Evolutionary conservation across 2,888 invertebrate species (phyloP).

Genomic region (Pristionchus fissidentatus): DNA sequence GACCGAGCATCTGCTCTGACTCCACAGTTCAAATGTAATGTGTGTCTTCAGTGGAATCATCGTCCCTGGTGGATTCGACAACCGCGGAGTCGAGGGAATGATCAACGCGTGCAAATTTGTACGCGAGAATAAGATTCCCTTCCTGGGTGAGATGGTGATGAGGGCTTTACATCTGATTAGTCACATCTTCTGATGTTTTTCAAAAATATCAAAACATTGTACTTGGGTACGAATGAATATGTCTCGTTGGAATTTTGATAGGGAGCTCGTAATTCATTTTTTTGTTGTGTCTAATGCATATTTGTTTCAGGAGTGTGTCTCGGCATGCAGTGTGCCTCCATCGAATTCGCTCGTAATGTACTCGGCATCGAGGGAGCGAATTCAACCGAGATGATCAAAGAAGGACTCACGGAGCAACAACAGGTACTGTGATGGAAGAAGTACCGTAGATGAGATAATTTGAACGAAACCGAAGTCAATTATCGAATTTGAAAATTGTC

Average conservation of each 20-base stretch:
- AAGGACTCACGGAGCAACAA: conserved; percentile 57
- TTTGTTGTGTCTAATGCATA: too few species aligned
- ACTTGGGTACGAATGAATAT: too few species aligned
- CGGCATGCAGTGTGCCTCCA: conserved; percentile 94
- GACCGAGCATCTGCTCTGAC: too few species aligned
- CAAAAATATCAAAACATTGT: too few species aligned
- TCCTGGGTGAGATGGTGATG: conserved; percentile 83
- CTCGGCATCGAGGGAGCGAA: conserved; percentile 86
- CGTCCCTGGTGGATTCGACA: conserved; percentile 97
- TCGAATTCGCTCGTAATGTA: conserved; percentile 92
- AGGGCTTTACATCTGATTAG: background rate
- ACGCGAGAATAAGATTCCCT: conserved; percentile 89
- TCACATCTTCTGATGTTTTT: background rate
- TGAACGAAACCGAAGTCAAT: background rate
- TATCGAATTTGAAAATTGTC: background rate
- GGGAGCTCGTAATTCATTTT: too few species aligned
- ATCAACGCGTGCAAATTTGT: conserved; percentile 94
- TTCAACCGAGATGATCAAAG: conserved; percentile 86
- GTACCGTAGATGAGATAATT: conserved; percentile 41
- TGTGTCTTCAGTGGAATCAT: conserved; percentile 89
- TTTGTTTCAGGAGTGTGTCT: conserved; percentile 87
- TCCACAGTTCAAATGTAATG: too few species aligned
- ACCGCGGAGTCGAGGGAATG: conserved; percentile 94
- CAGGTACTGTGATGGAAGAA: conserved; percentile 51
- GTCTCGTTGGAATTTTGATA: too few species aligned